These are phyloP conservation scores for Gadus macrocephalus DNA, from an alignment of 2,113 vertebrate genomes.

Conservation along the genomic window DNA sequence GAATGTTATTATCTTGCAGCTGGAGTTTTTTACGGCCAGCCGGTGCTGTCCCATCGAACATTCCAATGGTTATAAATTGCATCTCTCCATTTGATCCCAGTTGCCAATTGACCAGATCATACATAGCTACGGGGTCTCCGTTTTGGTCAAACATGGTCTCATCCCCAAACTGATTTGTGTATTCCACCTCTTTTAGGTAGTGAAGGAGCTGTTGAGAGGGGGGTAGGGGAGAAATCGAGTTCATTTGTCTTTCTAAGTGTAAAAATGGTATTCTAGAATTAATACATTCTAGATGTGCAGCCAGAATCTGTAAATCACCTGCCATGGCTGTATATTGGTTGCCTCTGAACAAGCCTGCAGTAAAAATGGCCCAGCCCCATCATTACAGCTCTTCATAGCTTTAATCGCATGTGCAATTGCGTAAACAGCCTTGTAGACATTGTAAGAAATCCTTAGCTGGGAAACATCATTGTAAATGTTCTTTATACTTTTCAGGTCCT, in stretches of 20 bases:
- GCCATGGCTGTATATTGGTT: constrained; percentile 62
- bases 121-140: constrained; percentile 71
- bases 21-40: constrained; percentile 48
- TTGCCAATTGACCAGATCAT: constrained; percentile 77
- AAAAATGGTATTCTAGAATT: not conserved
- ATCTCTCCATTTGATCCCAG: constrained; percentile 51
- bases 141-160: constrained; percentile 73
- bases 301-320: constrained; percentile 52
- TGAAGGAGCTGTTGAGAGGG: constrained; percentile 62
- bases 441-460: constrained; percentile 77
- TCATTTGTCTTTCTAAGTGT: not conserved
- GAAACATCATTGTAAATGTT: constrained; percentile 76
- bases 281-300: not conserved
- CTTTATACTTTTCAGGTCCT: constrained; percentile 55
- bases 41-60: constrained; percentile 63
- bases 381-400: constrained; percentile 60
- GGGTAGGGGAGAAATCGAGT: not conserved
- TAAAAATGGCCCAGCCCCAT: constrained; percentile 54
- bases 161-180: constrained; percentile 62
- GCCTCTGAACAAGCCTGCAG: constrained; percentile 55
- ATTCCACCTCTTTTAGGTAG: constrained; percentile 68
- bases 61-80: constrained; percentile 66
- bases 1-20: constrained; percentile 54
- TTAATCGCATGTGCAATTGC: constrained; percentile 66
- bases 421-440: constrained; percentile 77